Percentiles rank a stretch among this genome's conserved stretches.
phyloP scores from a whole-genome alignment of 2,888 invertebrate genomes.

The Ellobium chinense region DNA sequence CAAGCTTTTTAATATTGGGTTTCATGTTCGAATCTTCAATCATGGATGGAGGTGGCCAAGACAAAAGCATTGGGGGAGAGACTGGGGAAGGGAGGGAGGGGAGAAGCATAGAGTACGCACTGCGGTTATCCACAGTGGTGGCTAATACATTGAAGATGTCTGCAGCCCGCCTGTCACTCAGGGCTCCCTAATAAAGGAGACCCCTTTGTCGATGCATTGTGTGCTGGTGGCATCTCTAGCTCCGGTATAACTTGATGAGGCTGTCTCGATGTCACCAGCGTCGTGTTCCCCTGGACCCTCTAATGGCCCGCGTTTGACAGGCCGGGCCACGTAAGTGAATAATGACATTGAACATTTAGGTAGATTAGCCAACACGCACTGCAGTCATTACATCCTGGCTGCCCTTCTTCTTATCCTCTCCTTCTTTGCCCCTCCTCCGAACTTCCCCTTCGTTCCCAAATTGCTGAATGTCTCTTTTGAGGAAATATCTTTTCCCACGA shows the following conservation, averaged over 20 bases:
- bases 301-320: conserved; percentile 7
- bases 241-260: neutral
- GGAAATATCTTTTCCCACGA: no score
- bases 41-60: neutral
- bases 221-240: neutral
- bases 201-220: neutral
- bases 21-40: conserved; percentile 32
- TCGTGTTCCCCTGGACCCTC: conserved; percentile 4
- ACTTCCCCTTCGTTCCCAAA: no score
- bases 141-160: conserved; percentile 27
- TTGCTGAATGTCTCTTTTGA: no score
- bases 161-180: neutral
- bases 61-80: neutral
- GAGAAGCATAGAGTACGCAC: neutral
- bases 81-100: neutral
- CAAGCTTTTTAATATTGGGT: conserved; percentile 42
- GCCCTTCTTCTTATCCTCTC: no score
- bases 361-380: neutral
- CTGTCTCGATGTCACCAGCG: conserved; percentile 1
- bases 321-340: conserved; percentile 14
- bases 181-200: neutral
- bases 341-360: conserved; percentile 19
- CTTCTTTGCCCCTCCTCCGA: no score
- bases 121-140: neutral
- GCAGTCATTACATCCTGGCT: no score